Evolutionary conservation across 2,888 invertebrate species (phyloP), one percentile per base, ranked within the genome.

Genomic region (Agrenia bidenticulata): DNA sequence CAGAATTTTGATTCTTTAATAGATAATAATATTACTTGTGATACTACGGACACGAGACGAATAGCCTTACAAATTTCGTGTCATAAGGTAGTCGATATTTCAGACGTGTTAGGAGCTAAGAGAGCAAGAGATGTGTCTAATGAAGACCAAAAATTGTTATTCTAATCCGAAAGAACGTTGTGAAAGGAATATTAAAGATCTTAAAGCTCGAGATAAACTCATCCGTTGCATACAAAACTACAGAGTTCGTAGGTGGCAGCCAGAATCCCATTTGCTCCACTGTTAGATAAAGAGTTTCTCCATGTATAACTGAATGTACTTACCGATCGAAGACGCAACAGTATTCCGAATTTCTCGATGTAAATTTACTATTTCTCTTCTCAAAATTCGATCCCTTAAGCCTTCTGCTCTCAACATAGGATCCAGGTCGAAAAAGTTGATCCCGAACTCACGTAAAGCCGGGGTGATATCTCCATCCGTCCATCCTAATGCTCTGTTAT

Each of bases 391-490:
- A 69, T 71, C 64, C 60, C 45, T 54, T 54, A 73, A 51, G 13
- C 73, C 73, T 27, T 61, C 66, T 62, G 66, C 60, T 66, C 60
- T 63, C 19, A 66, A 61, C n/a, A 73, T 27, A 37, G 64, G 45
- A 63, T 73, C 73, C 62, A 71, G 63, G 63, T 73, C 73, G 63
- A 69, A 71, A 26, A 65, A 64, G 59, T 54, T 71, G 66, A 73
- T 69, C 66, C 71, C 69, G 56, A 67, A 69, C 23, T 51, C 51
- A 11, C 51, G 24, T 51, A 51, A 51, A 51, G 51, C 21, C 21
- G 51, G 51, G 17, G 21, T 13, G 51, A 51, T 51, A 51, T 51
- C 55, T 62, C 32, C 62, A 62, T 55, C 39, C 62, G 55, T 54
- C 62, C 62, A 62, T n/a, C 49, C 55, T 54, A 56, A 61, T 57